These are phyloP conservation scores for Thunnus albacares DNA, from an alignment of 2,797 vertebrate genomes.

Conservation along the genomic window DNA sequence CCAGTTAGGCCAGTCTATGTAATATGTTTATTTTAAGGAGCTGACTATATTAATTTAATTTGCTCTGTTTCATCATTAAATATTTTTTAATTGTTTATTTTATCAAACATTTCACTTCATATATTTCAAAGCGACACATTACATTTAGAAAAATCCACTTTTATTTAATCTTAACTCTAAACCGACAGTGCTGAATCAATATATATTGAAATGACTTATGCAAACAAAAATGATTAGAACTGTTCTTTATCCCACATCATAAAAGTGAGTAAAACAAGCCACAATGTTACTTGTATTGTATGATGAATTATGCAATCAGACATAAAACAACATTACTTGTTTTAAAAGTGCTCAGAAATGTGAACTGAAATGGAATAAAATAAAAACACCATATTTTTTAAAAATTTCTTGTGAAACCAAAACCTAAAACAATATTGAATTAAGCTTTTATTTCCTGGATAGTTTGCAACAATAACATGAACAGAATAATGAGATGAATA, in stretches of 20 bases:
- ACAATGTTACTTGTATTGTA: not conserved
- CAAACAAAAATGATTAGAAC: not conserved
- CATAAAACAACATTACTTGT: not conserved
- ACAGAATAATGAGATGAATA: not conserved
- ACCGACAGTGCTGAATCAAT: not conserved
- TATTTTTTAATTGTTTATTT: not conserved
- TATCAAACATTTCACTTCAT: not conserved
- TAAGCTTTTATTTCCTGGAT: not conserved
- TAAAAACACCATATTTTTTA: not conserved
- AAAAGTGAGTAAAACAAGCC: slow-evolving; percentile 4
- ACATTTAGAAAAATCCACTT: not conserved
- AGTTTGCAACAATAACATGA: not conserved
- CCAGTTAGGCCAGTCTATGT: slow-evolving; percentile 47
- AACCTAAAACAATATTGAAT: not conserved
- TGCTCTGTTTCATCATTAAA: not conserved
- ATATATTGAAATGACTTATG: not conserved
- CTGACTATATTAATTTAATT: not conserved
- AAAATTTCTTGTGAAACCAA: not conserved
- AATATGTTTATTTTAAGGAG: not conserved
- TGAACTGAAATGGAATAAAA: not conserved
- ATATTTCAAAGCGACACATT: not conserved
- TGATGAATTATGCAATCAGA: not conserved
- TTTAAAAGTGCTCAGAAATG: not conserved
- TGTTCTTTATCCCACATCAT: not conserved
- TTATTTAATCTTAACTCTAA: not conserved